Conservation (phyloP, 2,113 vertebrate genomes). For the Solea solea region DNA sequence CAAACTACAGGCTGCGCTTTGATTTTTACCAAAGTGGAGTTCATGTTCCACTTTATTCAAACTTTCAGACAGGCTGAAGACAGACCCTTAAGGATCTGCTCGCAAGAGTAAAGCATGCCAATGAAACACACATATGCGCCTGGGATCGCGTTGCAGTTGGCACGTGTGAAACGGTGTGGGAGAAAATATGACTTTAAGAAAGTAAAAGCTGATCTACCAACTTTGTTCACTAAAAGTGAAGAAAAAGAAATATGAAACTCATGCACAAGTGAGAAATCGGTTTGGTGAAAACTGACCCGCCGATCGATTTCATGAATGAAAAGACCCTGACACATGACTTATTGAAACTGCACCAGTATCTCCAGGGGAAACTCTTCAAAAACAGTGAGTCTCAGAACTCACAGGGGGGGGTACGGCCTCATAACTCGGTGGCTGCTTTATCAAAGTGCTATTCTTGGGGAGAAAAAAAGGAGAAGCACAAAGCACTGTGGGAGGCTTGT, state of each 20-base stretch:
- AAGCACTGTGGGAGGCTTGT: conserved; percentile 41
- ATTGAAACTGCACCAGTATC: conserved; percentile 13
- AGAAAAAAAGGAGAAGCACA: conserved; percentile 26
- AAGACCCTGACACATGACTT: conserved; percentile 26
- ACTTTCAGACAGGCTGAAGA: conserved; percentile 7
- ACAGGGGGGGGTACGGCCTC: conserved; percentile 24
- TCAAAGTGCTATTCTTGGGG: conserved; percentile 37
- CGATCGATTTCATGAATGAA: conserved; percentile 14
- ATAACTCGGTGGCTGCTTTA: conserved; percentile 19
- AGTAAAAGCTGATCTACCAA: conserved; percentile 1
- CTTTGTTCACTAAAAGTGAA: background rate
- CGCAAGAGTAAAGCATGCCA: background rate
- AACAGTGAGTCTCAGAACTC: conserved; percentile 23
- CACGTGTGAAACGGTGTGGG: background rate
- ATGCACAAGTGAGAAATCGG: background rate
- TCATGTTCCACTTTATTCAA: background rate
- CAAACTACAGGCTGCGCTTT: conserved; percentile 44
- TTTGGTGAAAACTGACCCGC: too few relatives aligned
- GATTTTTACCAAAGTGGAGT: conserved; percentile 46
- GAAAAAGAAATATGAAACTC: background rate
- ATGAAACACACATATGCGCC: background rate
- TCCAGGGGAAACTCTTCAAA: conserved; percentile 25
- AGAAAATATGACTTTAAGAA: conserved; percentile 1
- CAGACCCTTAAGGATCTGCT: conserved; percentile 1
- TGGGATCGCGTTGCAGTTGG: background rate